Evolutionary conservation across 1,140 invertebrate genomes (phyloP).

Genomic region (Triops longicaudatus): DNA sequence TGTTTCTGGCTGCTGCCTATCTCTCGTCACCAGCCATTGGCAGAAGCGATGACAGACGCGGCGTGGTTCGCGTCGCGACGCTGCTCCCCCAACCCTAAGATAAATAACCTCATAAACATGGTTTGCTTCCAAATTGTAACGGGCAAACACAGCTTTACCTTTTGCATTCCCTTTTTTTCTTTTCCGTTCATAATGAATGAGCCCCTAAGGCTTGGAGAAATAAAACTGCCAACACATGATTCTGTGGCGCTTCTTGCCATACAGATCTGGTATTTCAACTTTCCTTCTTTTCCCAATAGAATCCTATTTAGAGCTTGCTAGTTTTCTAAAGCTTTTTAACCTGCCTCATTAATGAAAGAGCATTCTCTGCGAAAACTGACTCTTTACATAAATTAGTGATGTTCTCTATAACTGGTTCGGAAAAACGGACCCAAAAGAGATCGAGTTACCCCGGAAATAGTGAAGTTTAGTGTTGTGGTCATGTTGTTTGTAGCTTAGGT

Average conservation of each 20-base stretch:
- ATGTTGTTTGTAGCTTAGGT: neutral
- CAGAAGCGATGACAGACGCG: constrained; percentile 4
- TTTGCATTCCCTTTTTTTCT: neutral
- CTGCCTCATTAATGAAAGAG: neutral
- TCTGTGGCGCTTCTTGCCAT: neutral
- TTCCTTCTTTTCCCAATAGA: too few species aligned
- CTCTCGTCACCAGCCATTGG: constrained; percentile 13
- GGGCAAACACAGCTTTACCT: neutral
- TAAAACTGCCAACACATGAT: constrained; percentile 12
- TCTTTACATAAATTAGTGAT: neutral
- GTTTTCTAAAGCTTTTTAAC: neutral
- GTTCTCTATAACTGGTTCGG: too few species aligned
- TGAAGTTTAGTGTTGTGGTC: neutral
- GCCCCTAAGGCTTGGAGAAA: neutral
- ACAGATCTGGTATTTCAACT: too few species aligned
- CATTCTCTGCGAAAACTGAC: neutral
- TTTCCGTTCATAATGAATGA: neutral
- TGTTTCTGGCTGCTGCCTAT: neutral
- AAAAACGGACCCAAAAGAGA: neutral
- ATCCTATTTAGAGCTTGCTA: too few species aligned
- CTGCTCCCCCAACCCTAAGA: neutral
- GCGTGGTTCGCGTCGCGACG: constrained; percentile 9
- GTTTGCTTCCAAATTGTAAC: constrained; percentile 9
- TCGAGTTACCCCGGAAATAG: neutral
- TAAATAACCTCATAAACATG: constrained; percentile 12